A percentile compares a stretch with the other conserved stretches of the same genome.
Evolutionary conservation across 2,113 vertebrate genomes (phyloP).

Genomic region (Tragelaphus imberbis): DNA sequence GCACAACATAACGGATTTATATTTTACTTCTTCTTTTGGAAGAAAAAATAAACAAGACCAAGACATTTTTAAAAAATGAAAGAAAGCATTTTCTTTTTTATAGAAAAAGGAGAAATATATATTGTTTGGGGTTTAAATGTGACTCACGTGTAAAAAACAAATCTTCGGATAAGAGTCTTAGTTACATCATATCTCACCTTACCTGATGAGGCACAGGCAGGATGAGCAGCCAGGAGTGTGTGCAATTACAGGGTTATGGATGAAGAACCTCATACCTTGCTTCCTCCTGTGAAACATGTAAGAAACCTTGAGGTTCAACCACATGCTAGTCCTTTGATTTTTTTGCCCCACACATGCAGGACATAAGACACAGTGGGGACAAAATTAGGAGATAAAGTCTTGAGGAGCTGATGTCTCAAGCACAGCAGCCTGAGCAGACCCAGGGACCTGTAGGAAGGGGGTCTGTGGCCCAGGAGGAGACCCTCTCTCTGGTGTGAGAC

Average conservation of each 20-base stretch:
- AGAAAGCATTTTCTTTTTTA: not conserved
- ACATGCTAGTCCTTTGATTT: rapidly evolving
- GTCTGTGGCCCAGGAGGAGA: not conserved
- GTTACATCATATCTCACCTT: not conserved
- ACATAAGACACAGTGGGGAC: too few relatives aligned
- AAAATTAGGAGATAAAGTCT: not conserved
- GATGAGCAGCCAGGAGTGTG: rapidly evolving
- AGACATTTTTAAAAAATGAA: not conserved
- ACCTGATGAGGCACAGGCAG: not conserved
- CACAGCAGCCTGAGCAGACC: not conserved
- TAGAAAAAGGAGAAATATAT: not conserved
- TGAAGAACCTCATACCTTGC: not conserved
- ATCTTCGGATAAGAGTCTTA: not conserved
- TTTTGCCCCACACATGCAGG: not conserved
- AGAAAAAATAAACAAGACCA: not conserved
- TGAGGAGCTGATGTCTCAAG: not conserved
- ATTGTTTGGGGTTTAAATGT: not conserved
- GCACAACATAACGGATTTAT: not conserved
- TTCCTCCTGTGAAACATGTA: not conserved
- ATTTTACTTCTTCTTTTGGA: constrained; percentile 29
- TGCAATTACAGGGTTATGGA: rapidly evolving
- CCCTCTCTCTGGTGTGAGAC: not conserved
- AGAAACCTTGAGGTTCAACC: not conserved
- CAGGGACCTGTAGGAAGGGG: not conserved
- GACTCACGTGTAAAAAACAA: not conserved